These are phyloP conservation scores for Drosophila conformis DNA, from an alignment of 2,888 invertebrate genomes.

Conservation along the genomic window DNA sequence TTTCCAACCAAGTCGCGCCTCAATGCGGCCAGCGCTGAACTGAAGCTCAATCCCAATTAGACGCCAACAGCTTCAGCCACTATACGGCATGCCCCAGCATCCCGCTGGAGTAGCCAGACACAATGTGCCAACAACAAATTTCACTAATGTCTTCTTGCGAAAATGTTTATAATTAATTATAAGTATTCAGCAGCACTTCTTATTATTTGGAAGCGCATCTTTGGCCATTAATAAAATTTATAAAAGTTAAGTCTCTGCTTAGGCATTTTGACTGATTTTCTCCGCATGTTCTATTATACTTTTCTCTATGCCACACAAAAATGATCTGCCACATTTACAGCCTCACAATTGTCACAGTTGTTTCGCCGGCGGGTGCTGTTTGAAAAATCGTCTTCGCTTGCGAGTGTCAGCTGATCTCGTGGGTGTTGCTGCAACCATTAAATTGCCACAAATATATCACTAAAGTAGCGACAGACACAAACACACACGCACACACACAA, in stretches of 20 bases:
- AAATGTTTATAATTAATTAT: constrained; percentile 51
- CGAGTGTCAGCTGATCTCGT: constrained; percentile 59
- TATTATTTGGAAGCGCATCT: constrained; percentile 45
- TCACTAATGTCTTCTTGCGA: constrained; percentile 52
- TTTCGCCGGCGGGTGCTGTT: constrained; percentile 24
- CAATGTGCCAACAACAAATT: constrained; percentile 58
- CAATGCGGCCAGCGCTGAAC: constrained; percentile 78
- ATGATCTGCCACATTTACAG: constrained; percentile 64
- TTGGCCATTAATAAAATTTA: constrained; percentile 76
- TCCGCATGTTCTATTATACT: background rate
- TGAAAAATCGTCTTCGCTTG: constrained; percentile 63
- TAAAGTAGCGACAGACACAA: constrained; percentile 46
- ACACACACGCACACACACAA: constrained; percentile 14
- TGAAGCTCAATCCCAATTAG: constrained; percentile 80
- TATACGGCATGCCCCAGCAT: background rate
- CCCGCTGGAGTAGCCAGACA: constrained; percentile 14
- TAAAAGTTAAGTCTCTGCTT: constrained; percentile 51
- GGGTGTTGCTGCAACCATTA: constrained; percentile 68
- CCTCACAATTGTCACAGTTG: constrained; percentile 17
- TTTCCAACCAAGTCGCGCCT: constrained; percentile 72
- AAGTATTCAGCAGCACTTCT: constrained; percentile 36
- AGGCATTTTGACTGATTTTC: constrained; percentile 55
- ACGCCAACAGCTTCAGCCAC: background rate
- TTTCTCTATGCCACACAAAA: constrained; percentile 9
- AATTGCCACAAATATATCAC: constrained; percentile 72